Percentiles rank a stretch among this genome's conserved stretches.
phyloP scores from a whole-genome alignment of 2,888 invertebrate species.

The Meteorus colon region DNA sequence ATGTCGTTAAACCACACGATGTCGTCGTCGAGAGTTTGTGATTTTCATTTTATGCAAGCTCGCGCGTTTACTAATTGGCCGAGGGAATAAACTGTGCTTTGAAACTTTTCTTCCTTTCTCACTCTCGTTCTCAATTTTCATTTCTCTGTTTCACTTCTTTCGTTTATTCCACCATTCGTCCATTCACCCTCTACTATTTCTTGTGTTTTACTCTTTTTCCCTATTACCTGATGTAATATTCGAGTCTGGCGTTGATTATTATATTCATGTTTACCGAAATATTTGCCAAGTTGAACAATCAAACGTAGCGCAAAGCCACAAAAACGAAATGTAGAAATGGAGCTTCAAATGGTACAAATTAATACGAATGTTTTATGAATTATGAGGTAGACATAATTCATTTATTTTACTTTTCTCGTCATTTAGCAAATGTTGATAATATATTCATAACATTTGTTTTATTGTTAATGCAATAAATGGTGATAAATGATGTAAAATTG shows the following conservation, averaged over 20 bases:
- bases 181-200: neutral
- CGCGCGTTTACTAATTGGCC: conserved; percentile 33
- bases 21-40: conserved; percentile 15
- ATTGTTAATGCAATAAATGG: no score
- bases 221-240: neutral
- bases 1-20: conserved; percentile 27
- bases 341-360: neutral
- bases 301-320: neutral
- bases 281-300: neutral
- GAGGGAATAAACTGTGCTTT: conserved; percentile 25
- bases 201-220: neutral
- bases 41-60: conserved; percentile 32
- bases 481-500: no score
- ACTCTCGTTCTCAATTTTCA: neutral
- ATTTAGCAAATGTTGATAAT: no score
- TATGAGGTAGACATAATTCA: no score
- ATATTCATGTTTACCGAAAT: neutral
- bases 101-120: conserved; percentile 2
- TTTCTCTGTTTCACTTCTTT: neutral
- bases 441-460: no score
- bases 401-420: no score
- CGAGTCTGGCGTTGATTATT: neutral
- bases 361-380: no score
- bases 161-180: neutral
- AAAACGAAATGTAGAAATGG: neutral